Conservation (phyloP, 2,888 invertebrate species). For the Drosophila mimetica region DNA sequence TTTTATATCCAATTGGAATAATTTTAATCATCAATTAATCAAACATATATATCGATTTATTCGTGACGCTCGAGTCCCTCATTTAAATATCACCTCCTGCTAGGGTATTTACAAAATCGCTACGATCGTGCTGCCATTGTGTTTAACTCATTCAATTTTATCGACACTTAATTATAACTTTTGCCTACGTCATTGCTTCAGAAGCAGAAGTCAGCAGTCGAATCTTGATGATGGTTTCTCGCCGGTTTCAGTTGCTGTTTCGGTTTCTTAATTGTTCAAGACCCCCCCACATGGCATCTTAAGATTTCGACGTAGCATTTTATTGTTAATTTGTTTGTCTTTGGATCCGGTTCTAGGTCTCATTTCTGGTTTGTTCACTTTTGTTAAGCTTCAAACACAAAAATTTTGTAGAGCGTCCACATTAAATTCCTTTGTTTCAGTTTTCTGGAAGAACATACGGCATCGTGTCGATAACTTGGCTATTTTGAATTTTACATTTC, state of each 20-base stretch:
- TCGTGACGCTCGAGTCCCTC: background rate
- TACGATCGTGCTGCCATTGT: constrained; percentile 42
- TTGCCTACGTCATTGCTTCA: constrained; percentile 69
- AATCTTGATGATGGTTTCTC: constrained; percentile 41
- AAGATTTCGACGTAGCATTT: constrained; percentile 45
- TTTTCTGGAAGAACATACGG: constrained; percentile 9
- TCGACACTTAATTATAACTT: constrained; percentile 71
- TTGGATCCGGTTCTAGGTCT: constrained; percentile 71
- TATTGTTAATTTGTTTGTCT: constrained; percentile 70
- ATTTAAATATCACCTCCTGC: constrained; percentile 17
- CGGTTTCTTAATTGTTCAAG: constrained; percentile 40
- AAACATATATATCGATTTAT: background rate
- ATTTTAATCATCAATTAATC: background rate
- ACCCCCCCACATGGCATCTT: constrained; percentile 30
- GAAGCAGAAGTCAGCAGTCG: constrained; percentile 54
- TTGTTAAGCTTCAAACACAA: constrained; percentile 33
- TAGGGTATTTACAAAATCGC: constrained; percentile 59
- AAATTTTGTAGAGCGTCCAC: constrained; percentile 42
- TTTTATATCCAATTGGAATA: too few species aligned
- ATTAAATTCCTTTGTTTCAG: constrained; percentile 62
- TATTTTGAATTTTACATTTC: constrained; percentile 61
- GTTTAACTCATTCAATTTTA: constrained; percentile 65
- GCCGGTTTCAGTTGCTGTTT: constrained; percentile 43
- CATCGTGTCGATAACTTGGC: constrained; percentile 35
- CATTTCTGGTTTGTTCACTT: constrained; percentile 66